Percentiles rank a stretch among this genome's conserved stretches.
These are phyloP conservation scores for Oxystoma pomonae DNA, from an alignment of 2,888 invertebrate genomes.

Conservation along the genomic window DNA sequence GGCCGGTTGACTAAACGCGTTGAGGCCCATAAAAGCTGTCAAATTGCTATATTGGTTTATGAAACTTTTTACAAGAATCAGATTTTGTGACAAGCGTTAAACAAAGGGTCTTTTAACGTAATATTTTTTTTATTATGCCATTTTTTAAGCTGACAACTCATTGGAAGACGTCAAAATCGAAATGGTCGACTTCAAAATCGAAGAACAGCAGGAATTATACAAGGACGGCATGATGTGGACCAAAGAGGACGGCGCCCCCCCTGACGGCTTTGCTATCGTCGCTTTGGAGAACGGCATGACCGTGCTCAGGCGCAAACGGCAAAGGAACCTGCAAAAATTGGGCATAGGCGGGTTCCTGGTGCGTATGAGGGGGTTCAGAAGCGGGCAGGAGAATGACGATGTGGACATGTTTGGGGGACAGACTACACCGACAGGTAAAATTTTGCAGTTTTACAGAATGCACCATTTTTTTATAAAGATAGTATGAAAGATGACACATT, in stretches of 20 bases:
- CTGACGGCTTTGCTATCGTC: slow-evolving; percentile 76
- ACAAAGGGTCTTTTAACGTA: background rate
- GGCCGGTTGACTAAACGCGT: too few species aligned
- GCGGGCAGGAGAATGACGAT: slow-evolving; percentile 58
- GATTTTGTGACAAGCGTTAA: too few species aligned
- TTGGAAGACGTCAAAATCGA: slow-evolving; percentile 56
- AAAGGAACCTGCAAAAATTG: slow-evolving; percentile 82
- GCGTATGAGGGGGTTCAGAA: slow-evolving; percentile 60
- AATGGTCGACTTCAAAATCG: slow-evolving; percentile 65
- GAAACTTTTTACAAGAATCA: too few species aligned
- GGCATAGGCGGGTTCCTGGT: slow-evolving; percentile 88
- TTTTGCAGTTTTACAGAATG: too few species aligned
- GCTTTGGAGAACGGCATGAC: slow-evolving; percentile 79
- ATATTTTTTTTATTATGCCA: background rate
- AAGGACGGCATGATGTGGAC: slow-evolving; percentile 85
- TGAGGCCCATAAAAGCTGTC: too few species aligned
- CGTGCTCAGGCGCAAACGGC: slow-evolving; percentile 76
- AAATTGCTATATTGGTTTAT: too few species aligned
- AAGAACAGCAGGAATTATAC: slow-evolving; percentile 62
- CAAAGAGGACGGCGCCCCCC: slow-evolving; percentile 72
- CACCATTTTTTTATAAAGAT: too few species aligned
- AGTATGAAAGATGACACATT: too few species aligned
- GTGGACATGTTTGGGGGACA: slow-evolving; percentile 46
- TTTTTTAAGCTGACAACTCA: slow-evolving; percentile 28
- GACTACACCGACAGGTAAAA: slow-evolving; percentile 28